Conservation (phyloP, 1,140 invertebrate species). For the Platyura marginata region DNA sequence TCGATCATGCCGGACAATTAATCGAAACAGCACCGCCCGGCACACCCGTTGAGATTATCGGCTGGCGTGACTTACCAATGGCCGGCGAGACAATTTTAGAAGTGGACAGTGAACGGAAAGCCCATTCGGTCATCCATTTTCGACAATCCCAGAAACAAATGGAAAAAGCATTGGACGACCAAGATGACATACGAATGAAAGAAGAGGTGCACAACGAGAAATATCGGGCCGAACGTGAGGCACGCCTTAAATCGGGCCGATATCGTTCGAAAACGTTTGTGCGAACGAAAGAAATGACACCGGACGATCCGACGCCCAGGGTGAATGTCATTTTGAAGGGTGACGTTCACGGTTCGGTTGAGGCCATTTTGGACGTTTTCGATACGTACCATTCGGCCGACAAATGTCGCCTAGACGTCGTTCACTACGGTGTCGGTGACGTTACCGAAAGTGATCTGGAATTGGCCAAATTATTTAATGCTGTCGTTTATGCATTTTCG, state of each 20-base stretch:
- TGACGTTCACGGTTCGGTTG: conserved; percentile 80
- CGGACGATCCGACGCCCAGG: conserved; percentile 24
- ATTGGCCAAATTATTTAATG: conserved; percentile 67
- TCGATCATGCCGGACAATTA: conserved; percentile 52
- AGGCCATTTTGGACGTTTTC: conserved; percentile 83
- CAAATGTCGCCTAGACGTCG: conserved; percentile 60
- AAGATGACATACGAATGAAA: conserved; percentile 42
- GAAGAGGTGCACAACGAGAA: conserved; percentile 42
- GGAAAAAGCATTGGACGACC: conserved; percentile 40
- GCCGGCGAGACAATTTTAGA: conserved; percentile 77
- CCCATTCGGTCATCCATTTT: conserved; percentile 45
- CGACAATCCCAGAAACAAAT: conserved; percentile 34
- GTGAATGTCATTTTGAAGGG: conserved; percentile 43
- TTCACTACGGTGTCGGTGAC: conserved; percentile 79
- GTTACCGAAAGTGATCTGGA: conserved; percentile 71
- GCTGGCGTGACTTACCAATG: conserved; percentile 71
- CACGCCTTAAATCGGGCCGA: conserved; percentile 9
- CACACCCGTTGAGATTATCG: conserved; percentile 71
- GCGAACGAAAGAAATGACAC: conserved; percentile 28
- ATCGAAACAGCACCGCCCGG: conserved; percentile 53
- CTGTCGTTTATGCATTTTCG: conserved; percentile 78
- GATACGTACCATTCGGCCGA: conserved; percentile 66
- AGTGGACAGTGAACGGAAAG: conserved; percentile 57
- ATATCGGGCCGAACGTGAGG: conserved; percentile 48
- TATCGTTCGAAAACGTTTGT: conserved; percentile 26